Evolutionary conservation across 1,140 invertebrate genomes (phyloP), one percentile per base, ranked within the genome.

Genomic region (Vanessa tameamea): DNA sequence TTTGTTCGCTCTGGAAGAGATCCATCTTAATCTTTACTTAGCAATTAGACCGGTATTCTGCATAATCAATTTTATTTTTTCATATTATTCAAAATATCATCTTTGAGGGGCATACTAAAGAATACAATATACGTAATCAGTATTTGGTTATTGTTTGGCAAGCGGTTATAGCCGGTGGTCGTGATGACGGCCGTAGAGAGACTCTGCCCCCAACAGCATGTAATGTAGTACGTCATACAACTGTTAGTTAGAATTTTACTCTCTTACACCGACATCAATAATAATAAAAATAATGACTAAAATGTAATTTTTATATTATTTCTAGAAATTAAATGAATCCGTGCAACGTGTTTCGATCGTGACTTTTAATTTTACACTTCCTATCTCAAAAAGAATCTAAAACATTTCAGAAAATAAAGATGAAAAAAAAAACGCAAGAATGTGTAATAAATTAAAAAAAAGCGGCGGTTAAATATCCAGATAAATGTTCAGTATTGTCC

Each of bases 151-250:
- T n/a, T 6, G 16, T 51, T 71, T 71, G 69, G 61, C 61, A 71
- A 61, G 61, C 26, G 57, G 57, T 15, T 37, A 15, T 47, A 11
- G 1, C n/a, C 59, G 20, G 23, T 64, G 69, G 15, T 71, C 69
- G 69, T 61, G 61, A 15, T 55, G 48, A 61, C 61, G 50, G 48
- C 69, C 69, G 43, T 11, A 64, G 81, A 69, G 26, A 81, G 79
- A 85, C 83, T 87, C 79, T 87, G 83, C 77, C 82, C 82, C 78
- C 69, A 48, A 31, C 55, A 16, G 37, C 51, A 59, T 69, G 20
- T 66, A 23, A 15, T 67, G 50, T 15, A 16, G 12, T 16, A 55
- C 16, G 53, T 55, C 53, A 55, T 23, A 23, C 20, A 9, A 57
- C 16, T 57, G 16, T 57, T 55, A 55, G 8, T 50, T 1, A 13